These are phyloP conservation scores for Grus americana DNA, from an alignment of 2,113 vertebrate genomes.

Conservation along the genomic window DNA sequence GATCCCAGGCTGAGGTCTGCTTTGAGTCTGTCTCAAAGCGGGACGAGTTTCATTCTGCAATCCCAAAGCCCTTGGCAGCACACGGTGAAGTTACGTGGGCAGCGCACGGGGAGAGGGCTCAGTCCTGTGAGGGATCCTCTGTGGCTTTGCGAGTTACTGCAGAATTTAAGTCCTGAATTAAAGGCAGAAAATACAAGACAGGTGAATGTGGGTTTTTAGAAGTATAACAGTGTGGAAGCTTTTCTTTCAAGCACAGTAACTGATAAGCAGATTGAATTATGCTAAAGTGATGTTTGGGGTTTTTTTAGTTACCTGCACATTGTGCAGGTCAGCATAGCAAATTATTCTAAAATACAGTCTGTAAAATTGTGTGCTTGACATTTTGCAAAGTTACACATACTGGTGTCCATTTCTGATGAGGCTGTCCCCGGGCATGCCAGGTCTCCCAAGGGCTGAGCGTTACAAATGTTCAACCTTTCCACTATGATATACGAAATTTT, in stretches of 20 bases:
- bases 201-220: neutral
- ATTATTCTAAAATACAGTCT: neutral
- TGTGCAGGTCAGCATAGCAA: neutral
- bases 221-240: neutral
- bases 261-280: neutral
- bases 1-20: neutral
- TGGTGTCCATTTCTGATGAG: neutral
- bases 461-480: neutral
- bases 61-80: neutral
- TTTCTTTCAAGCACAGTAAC: neutral
- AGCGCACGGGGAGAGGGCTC: neutral
- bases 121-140: neutral
- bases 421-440: neutral
- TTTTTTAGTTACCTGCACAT: neutral
- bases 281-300: neutral
- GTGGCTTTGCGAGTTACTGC: neutral
- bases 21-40: neutral
- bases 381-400: neutral
- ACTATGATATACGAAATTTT: neutral
- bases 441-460: fast-evolving
- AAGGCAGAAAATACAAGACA: neutral
- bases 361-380: neutral
- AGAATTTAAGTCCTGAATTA: neutral
- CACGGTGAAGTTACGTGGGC: fast-evolving
- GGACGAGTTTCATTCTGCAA: neutral